Evolutionary conservation across 2,888 invertebrate genomes (phyloP).

Genomic region (Eupithecia subumbrata): DNA sequence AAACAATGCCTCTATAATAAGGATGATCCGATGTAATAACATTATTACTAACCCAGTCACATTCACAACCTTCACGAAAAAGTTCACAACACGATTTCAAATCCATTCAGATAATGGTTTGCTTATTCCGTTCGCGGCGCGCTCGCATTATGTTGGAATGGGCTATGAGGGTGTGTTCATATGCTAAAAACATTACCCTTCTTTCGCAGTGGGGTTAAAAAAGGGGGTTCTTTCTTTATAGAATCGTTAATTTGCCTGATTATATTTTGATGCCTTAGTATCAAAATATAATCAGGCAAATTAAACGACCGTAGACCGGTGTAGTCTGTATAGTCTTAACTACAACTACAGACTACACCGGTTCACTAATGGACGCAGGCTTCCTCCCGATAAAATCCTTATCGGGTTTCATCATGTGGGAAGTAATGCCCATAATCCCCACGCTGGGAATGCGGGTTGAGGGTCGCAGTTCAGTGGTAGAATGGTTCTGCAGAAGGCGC

Average conservation of each 20-base stretch:
- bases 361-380: no score
- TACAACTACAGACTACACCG: no score
- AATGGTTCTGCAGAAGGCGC: no score
- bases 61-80: constrained; percentile 28
- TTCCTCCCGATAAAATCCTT: no score
- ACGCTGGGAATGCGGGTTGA: no score
- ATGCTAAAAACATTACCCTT: constrained; percentile 10
- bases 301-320: no score
- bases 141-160: constrained; percentile 9
- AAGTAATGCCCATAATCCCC: no score
- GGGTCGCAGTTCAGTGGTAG: no score
- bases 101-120: constrained; percentile 30
- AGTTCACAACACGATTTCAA: constrained; percentile 30
- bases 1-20: constrained; percentile 19
- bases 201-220: not conserved
- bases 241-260: not conserved
- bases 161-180: not conserved
- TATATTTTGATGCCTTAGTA: not conserved
- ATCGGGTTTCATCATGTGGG: no score
- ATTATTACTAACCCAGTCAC: constrained; percentile 22
- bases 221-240: not conserved
- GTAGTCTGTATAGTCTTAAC: no score
- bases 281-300: no score
- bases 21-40: constrained; percentile 14
- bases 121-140: constrained; percentile 8